phyloP scores from a whole-genome alignment of 64 coral and sea anemone genomes.

The Actinia tenebrosa region DNA sequence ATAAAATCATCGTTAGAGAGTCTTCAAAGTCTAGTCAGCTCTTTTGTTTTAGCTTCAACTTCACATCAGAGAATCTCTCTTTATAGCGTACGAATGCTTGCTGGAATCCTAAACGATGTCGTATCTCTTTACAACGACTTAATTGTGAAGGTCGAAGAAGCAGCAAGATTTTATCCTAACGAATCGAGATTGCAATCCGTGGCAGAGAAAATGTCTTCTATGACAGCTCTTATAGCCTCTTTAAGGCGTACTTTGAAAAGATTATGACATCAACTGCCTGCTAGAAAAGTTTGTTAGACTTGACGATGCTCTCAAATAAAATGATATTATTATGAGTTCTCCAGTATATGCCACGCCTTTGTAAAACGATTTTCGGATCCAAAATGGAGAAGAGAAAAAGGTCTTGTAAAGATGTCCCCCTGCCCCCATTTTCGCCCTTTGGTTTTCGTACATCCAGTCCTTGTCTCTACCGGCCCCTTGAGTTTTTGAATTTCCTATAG shows the following conservation, averaged over 20 bases:
- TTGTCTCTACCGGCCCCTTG: no score
- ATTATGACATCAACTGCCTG: constrained; percentile 1
- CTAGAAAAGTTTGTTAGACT: background rate
- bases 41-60: constrained; percentile 3
- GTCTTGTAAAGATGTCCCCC: no score
- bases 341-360: background rate
- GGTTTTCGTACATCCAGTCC: no score
- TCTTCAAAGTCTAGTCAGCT: constrained; percentile 40
- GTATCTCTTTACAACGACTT: constrained; percentile 51
- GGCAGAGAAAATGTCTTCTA: constrained; percentile 11
- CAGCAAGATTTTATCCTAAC: background rate
- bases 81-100: constrained; percentile 11
- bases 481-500: no score
- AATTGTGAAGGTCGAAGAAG: constrained; percentile 27
- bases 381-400: no score
- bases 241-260: constrained; percentile 25
- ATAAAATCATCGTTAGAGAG: constrained; percentile 7
- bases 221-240: constrained; percentile 26
- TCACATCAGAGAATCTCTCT: background rate
- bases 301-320: background rate
- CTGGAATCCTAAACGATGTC: constrained; percentile 42
- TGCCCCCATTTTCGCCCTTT: no score
- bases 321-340: background rate
- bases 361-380: no score
- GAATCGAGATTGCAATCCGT: background rate